Evolutionary conservation across 2,113 vertebrate genomes (phyloP), one percentile per base, ranked within the genome.

Genomic region (Lophura nycthemera): DNA sequence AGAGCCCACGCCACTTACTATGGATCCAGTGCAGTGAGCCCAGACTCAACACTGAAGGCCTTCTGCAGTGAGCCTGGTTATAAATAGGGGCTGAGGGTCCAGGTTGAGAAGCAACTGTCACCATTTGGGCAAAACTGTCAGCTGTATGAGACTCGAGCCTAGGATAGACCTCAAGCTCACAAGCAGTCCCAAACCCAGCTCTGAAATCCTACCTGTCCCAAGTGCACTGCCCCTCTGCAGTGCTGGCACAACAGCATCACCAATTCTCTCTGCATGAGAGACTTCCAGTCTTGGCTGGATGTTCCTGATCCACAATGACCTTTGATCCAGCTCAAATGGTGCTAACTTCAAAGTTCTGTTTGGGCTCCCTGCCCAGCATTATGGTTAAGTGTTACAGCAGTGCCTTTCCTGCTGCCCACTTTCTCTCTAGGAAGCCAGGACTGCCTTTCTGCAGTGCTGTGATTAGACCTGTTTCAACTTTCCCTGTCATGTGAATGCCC

Each of bases 331-430:
- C 24, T 85, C 36, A 77, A 90, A 86, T 65, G 61, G 66, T 85
- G 84, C 75, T 92, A 89, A 85, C 94, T 71, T 96, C 91, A 76
- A 72, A 59, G 84, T 89, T 86, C 89, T 69, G 13, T 67, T 89
- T 93, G 89, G 92, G 90, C 96, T 96, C 65, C 65, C 56, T 96
- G 93, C 93, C 96, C 96, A 95, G 81, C 74, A 89, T 91, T 90
- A 89, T 50, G 59, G 92, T 85, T 94, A 92, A 93, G 95, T 4
- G 10, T 92, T 92, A 90, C 54, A 89, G 89, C 77, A 72, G 2
- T 66, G 81, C 65, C 86, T 93, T 95, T 88, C 76, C 69, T 0
- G 1, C 73, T 96, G 92, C 76, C 76, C 80, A 71, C 56, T 77
- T 94, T 83, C 83, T 84, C 12, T 75, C 86, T 84, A 48, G 66